Evolutionary conservation across 2,888 invertebrate genomes (phyloP).

Genomic region (Xestoiulus laeticollis): DNA sequence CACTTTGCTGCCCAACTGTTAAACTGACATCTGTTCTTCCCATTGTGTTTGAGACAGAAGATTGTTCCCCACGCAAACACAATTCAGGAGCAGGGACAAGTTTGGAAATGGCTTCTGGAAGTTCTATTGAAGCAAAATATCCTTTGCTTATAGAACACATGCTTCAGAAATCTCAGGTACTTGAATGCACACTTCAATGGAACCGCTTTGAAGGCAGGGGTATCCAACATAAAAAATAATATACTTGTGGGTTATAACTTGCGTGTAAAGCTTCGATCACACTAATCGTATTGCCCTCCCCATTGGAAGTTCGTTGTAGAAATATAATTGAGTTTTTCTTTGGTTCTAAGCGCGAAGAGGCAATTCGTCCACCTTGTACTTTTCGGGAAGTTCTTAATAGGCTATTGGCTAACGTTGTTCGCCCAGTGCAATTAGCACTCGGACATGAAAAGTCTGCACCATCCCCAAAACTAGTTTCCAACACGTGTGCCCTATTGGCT

Average conservation of each 20-base stretch:
- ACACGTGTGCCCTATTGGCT: conserved; percentile 71
- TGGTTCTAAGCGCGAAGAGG: conserved; percentile 59
- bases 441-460: conserved; percentile 66
- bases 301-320: not conserved
- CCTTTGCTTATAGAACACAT: conserved; percentile 82
- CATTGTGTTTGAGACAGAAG: conserved; percentile 69
- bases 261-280: too few species aligned
- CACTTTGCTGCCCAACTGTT: conserved; percentile 81
- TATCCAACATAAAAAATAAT: too few species aligned
- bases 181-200: conserved; percentile 61
- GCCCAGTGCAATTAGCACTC: conserved; percentile 75
- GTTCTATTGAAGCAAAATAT: conserved; percentile 67
- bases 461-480: conserved; percentile 66
- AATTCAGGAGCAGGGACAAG: conserved; percentile 61
- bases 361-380: conserved; percentile 68
- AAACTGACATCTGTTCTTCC: conserved; percentile 80
- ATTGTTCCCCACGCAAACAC: conserved; percentile 57
- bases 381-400: conserved; percentile 85
- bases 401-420: conserved; percentile 80
- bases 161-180: conserved; percentile 71
- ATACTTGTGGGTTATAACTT: too few species aligned
- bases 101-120: conserved; percentile 62
- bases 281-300: too few species aligned
- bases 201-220: too few species aligned
- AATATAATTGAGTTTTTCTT: conserved; percentile 44